Evolutionary conservation across 2,113 vertebrate genomes (phyloP).

Genomic region (Halcyon malimbica): DNA sequence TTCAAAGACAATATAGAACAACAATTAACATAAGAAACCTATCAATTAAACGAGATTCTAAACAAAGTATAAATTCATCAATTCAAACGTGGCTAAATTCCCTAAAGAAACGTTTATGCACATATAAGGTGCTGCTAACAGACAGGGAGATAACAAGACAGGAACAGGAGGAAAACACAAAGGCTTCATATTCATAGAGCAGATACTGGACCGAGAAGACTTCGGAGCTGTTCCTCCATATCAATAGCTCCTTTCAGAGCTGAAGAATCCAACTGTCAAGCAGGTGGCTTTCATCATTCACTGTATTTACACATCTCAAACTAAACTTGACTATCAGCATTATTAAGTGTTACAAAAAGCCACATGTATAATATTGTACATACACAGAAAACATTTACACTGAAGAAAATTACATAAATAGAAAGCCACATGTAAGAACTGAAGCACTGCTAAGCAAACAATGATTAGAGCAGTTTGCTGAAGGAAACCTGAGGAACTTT

Average conservation of each 20-base stretch:
- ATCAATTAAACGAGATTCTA: not conserved
- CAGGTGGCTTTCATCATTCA: constrained; percentile 1
- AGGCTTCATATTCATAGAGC: not conserved
- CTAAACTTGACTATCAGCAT: not conserved
- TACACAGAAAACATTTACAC: not conserved
- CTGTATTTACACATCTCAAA: not conserved
- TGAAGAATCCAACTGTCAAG: not conserved
- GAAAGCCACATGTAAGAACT: not conserved
- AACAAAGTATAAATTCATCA: not conserved
- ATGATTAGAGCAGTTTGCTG: not conserved
- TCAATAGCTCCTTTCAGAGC: not conserved
- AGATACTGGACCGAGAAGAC: not conserved
- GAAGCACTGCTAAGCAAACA: not conserved
- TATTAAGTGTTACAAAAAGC: not conserved
- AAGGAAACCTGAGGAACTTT: not conserved
- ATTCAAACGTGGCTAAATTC: not conserved
- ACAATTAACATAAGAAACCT: not conserved
- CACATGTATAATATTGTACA: not conserved
- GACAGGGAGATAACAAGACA: not conserved
- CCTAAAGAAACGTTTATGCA: not conserved
- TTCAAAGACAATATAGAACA: not conserved
- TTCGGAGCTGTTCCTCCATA: not conserved
- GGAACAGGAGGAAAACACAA: not conserved
- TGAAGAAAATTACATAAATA: not conserved
- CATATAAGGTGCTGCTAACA: not conserved